Base-by-base conservation (phyloP, 2,113 vertebrate species). In the Etheostoma spectabile region DNA sequence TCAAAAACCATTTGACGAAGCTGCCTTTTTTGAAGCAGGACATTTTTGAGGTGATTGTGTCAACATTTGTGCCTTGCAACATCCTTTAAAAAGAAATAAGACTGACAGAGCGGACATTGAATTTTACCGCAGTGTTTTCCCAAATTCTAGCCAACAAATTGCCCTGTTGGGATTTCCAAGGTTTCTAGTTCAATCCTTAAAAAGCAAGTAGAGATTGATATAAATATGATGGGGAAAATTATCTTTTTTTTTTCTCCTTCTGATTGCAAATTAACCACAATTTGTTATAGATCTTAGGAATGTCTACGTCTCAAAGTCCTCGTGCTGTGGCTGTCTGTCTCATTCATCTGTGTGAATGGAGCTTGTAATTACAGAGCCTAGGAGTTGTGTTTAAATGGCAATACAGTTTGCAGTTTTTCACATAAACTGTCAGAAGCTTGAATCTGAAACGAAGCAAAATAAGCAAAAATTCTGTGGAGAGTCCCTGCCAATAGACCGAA, bases 381-480 rank as follows among this genome's bases (percentile, higher is more conserved):
- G 82, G 71, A 59, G 86, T 86, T 86, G 87, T 91, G 88, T 93
- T 93, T 92, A 92, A 93, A 89, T 35, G 88, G 88, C 91, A 86
- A 88, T 82, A 57, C 86, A 86, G 85, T 88, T 92, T 86, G 90
- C 93, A 89, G 89, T 90, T 94, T 92, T 94, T 94, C 91, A 94
- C 91, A 93, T 90, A 92, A 93, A 91, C 92, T 91, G 91, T 95
- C 93, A 92, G 91, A 83, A 85, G 92, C 91, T 87, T 82, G 79
- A 93, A 92, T 93, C 86, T 88, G 86, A 92, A 95, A 91, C 86
- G 85, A 92, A 94, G 89, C 93, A 94, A 95, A 95, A 95, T 95
- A 94, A 94, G 93, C 93, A 88, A 86, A 88, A 88, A 93, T 93
- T 93, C 92, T 92, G 76, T 30, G 62, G 83, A 79, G 90, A 85